Percentiles rank a stretch among this genome's conserved stretches.
Conservation (phyloP, 2,888 invertebrate genomes). For the Hirudinaria manillensis region DNA sequence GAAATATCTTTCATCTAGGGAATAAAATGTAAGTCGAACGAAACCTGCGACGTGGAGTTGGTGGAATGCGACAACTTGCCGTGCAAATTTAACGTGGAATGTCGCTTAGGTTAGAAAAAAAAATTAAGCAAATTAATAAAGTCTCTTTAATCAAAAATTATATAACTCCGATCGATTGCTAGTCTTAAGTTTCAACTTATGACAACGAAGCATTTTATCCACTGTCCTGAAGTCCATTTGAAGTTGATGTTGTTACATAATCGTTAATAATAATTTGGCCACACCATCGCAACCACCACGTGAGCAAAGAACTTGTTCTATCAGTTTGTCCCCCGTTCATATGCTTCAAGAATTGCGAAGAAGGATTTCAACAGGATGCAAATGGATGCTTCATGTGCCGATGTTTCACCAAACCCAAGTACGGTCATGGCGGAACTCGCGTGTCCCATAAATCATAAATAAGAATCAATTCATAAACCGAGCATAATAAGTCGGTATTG, state of each 20-base stretch:
- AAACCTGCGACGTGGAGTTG: conserved; percentile 1
- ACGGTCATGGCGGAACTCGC: not conserved
- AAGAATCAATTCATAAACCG: no score
- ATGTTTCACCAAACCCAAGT: not conserved
- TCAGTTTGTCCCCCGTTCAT: not conserved
- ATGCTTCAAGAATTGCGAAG: not conserved
- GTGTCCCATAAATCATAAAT: no score
- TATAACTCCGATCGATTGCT: no score
- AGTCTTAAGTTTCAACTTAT: no score
- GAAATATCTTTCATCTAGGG: not conserved
- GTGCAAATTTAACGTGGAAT: conserved; percentile 1
- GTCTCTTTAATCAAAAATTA: no score
- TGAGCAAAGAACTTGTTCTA: not conserved
- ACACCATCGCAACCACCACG: not conserved
- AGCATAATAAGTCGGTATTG: no score
- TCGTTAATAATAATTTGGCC: not conserved
- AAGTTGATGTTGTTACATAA: not conserved
- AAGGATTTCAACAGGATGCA: not conserved
- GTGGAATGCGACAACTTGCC: conserved; percentile 7
- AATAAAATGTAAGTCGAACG: not conserved
- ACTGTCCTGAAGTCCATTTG: no score
- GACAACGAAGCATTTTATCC: no score
- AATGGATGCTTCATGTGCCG: conserved; percentile 19
- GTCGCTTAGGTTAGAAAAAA: not conserved
- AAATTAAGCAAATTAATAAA: not conserved